Conservation (phyloP, 2,113 vertebrate genomes). For the Pantherophis guttatus region DNA sequence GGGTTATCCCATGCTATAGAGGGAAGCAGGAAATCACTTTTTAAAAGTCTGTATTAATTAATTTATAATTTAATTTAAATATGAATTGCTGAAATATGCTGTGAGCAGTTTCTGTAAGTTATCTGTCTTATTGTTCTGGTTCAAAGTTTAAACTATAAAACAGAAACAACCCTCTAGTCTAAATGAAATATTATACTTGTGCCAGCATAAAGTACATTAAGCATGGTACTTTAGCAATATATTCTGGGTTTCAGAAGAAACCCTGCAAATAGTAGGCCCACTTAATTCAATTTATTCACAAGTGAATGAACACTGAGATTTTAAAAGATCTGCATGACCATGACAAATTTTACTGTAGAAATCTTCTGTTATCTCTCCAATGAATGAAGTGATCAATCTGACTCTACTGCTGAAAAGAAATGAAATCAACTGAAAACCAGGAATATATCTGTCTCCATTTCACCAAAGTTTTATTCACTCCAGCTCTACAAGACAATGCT, state of each 20-base stretch:
- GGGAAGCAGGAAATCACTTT: neutral
- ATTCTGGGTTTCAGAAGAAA: neutral
- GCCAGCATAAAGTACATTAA: neutral
- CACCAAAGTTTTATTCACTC: neutral
- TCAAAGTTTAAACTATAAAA: neutral
- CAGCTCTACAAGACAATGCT: neutral
- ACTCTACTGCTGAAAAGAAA: neutral
- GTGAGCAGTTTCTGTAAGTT: neutral
- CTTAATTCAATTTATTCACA: neutral
- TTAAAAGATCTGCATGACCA: neutral
- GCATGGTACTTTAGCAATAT: too few species aligned
- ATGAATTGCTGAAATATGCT: neutral
- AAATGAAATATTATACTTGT: neutral
- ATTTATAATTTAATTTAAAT: neutral
- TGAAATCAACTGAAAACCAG: neutral
- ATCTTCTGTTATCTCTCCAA: neutral
- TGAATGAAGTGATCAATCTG: neutral
- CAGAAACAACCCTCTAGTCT: neutral
- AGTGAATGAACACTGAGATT: neutral
- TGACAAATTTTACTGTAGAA: neutral
- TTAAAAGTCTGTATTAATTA: neutral
- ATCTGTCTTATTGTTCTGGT: neutral
- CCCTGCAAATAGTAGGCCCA: neutral
- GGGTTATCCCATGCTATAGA: slow-evolving; percentile 93
- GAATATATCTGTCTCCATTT: neutral